Conservation (phyloP, 1,140 invertebrate species). For the Delia radicum region DNA sequence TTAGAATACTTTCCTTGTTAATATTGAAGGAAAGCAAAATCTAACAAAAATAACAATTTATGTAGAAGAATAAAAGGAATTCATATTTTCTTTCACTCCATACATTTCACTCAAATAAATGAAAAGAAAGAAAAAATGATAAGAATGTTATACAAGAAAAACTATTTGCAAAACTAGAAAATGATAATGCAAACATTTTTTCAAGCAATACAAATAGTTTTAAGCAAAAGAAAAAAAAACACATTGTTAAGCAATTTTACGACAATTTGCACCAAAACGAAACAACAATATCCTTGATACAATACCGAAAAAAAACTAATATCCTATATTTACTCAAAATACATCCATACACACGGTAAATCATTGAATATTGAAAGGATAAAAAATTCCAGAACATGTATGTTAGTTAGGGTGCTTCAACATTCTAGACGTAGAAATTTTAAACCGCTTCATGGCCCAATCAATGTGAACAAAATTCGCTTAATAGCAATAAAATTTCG, state of each 20-base stretch:
- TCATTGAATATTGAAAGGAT: not conserved
- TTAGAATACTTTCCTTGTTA: too few relatives aligned
- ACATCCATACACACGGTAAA: not conserved
- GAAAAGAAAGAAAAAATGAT: not conserved
- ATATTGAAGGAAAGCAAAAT: not conserved
- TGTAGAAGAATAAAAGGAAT: not conserved
- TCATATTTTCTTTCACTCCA: not conserved
- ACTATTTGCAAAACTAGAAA: not conserved
- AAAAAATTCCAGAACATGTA: not conserved
- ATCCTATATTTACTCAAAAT: not conserved
- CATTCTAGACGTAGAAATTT: too few relatives aligned
- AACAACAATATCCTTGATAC: not conserved
- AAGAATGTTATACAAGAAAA: not conserved
- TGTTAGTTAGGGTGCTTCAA: not conserved
- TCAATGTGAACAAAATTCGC: too few relatives aligned
- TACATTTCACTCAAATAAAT: not conserved
- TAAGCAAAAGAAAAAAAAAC: not conserved
- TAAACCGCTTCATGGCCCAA: too few relatives aligned
- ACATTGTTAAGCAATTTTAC: slow-evolving; percentile 2
- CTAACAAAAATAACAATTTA: not conserved
- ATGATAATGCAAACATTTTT: not conserved
- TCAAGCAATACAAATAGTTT: not conserved
- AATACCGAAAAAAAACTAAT: not conserved
- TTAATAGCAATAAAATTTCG: too few relatives aligned
- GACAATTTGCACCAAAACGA: not conserved